Base-by-base conservation (phyloP, 2,797 vertebrate genomes). In the Morelia viridis region DNA sequence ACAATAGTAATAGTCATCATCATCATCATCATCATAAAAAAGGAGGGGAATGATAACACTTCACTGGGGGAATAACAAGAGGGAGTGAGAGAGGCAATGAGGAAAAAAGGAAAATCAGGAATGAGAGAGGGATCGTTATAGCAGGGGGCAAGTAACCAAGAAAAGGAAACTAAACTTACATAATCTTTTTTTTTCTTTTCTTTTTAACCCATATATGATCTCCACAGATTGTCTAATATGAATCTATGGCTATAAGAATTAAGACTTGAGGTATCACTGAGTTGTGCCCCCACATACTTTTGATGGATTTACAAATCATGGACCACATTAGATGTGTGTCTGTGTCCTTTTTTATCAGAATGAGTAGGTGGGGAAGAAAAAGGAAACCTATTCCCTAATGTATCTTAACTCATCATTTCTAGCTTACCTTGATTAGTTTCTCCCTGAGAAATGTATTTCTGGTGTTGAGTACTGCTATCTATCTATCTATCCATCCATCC, bases 21-120 rank as follows among this genome's bases (percentile, higher is more conserved):
- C 68, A 76, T 17, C 2, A 41, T 41, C 41, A 41, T 19, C 26
- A 62, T 62, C 28, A 89, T 71, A n/a, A 50, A 26, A n/a, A 56
- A 64, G n/a, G 15, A 10, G 17, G 4, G 3, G 3, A 26, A 10
- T 11, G 28, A 31, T 68, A 46, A 62, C 22, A 68, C 28, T 8
- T 60, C 58, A 28, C 58, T 89, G 0, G 88, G 93, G 24, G 71
- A 93, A 93, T 80, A 93, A 13, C 12, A 92, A 93, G 19, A 84
- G 31, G 89, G 92, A 64, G 13, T 50, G 35, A 58, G 35, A 83
- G 17, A 24, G 12, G 3, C 22, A 11, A n/a, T 24, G 53, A 2
- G 22, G 9, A 2, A 19, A 53, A 87, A 58, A 31, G 53, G 61
- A 76, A 60, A 46, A 62, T 85, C 12, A 15, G 26, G 41, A 85